phyloP scores from a whole-genome alignment of 2,113 vertebrate genomes.

The Syngnathus scovelli region DNA sequence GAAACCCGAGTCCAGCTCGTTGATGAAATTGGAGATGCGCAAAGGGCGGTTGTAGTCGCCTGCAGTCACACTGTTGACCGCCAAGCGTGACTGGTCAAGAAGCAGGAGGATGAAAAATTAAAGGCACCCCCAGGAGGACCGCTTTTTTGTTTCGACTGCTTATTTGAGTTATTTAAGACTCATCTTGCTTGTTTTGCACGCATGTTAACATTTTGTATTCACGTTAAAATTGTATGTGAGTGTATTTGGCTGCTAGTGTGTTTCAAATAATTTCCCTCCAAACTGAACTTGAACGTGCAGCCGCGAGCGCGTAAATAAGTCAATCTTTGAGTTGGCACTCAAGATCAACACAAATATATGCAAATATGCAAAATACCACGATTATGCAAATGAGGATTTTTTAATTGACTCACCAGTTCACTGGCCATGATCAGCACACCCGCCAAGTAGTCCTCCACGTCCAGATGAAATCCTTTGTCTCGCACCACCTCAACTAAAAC shows the following conservation, averaged over 20 bases:
- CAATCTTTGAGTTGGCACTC: background rate
- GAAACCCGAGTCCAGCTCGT: conserved; percentile 94
- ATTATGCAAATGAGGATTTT: background rate
- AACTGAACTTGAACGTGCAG: background rate
- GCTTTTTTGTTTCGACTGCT: background rate
- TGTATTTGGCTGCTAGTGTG: too few relatives aligned
- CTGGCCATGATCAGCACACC: conserved; percentile 92
- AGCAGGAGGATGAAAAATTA: background rate
- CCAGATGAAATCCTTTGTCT: conserved; percentile 94
- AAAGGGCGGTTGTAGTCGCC: conserved; percentile 91
- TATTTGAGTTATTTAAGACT: too few relatives aligned
- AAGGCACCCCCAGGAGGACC: background rate
- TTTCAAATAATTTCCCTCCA: too few relatives aligned
- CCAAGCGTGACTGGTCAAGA: conserved; percentile 79
- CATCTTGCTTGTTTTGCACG: too few relatives aligned
- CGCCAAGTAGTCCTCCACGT: conserved; percentile 95
- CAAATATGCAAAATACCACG: background rate
- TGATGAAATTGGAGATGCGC: conserved; percentile 94
- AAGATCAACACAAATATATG: background rate
- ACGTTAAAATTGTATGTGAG: too few relatives aligned
- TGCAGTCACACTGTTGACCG: conserved; percentile 95
- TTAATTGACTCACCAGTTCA: conserved; percentile 81
- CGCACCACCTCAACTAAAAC: conserved; percentile 84
- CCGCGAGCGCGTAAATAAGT: background rate
- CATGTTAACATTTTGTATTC: too few relatives aligned